Conservation (phyloP, 2,113 vertebrate species). For the Passer montanus region DNA sequence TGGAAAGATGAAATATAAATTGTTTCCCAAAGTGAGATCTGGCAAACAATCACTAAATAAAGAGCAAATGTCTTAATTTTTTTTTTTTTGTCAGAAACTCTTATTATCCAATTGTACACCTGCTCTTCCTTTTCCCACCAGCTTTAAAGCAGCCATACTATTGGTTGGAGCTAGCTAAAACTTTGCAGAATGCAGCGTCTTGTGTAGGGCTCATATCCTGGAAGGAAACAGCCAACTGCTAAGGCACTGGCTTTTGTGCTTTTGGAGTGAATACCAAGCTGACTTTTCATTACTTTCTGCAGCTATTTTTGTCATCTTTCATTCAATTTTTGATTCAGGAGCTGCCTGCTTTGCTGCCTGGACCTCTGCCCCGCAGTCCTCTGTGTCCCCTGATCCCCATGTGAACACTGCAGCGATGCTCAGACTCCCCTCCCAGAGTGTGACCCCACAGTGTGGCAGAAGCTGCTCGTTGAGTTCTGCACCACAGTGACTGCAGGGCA, state of each 20-base stretch:
- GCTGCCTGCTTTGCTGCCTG: not conserved
- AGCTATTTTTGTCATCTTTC: not conserved
- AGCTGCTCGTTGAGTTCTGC: not conserved
- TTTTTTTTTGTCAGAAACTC: not conserved
- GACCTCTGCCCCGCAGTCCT: not conserved
- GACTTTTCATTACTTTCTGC: not conserved
- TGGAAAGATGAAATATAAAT: not conserved
- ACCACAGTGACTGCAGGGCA: not conserved
- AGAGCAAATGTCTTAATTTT: not conserved
- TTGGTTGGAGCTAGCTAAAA: not conserved
- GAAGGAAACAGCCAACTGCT: not conserved
- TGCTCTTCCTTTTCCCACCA: not conserved
- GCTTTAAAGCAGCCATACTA: not conserved
- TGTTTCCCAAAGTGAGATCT: not conserved
- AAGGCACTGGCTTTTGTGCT: not conserved
- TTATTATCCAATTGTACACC: not conserved
- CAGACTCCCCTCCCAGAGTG: not conserved
- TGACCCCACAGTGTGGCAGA: not conserved
- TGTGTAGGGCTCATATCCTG: not conserved
- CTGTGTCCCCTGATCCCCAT: rapidly evolving
- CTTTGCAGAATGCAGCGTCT: not conserved
- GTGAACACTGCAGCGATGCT: rapidly evolving
- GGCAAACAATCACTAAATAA: not conserved
- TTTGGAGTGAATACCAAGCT: not conserved
- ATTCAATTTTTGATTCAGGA: not conserved